phyloP scores from a whole-genome alignment of 2,113 vertebrate genomes.

The Falcunculus frontatus region DNA sequence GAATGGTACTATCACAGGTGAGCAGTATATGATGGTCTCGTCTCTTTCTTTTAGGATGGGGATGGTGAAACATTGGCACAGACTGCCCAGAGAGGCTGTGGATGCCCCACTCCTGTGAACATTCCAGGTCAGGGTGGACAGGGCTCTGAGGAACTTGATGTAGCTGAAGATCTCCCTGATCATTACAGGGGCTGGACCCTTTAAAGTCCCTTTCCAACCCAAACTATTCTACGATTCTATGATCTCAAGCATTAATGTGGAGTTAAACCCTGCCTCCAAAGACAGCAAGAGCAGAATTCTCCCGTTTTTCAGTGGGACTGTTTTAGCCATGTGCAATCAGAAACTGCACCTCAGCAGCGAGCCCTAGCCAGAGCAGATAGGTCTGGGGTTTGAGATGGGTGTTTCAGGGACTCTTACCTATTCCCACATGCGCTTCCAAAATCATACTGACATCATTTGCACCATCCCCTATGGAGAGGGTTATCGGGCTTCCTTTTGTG shows the following conservation, averaged over 20 bases:
- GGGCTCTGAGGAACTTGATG: background rate
- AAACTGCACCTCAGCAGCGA: accelerated
- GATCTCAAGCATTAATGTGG: background rate
- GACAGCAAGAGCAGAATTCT: background rate
- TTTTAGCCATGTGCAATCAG: background rate
- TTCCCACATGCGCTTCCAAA: slow-evolving; percentile 96
- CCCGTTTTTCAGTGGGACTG: background rate
- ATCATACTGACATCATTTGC: slow-evolving; percentile 99
- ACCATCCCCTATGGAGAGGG: slow-evolving; percentile 92
- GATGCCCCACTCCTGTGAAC: background rate
- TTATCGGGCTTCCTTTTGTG: slow-evolving; percentile 91
- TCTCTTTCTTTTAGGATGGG: no score
- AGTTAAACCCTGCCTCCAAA: background rate
- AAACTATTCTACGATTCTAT: no score
- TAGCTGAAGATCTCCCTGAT: background rate
- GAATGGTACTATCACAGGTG: background rate
- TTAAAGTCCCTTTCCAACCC: background rate
- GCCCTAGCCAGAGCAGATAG: background rate
- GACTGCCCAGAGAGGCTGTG: background rate
- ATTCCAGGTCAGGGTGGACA: background rate
- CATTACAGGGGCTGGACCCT: background rate
- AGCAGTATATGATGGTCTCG: background rate
- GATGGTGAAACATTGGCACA: background rate
- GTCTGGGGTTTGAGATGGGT: background rate
- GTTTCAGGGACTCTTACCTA: slow-evolving; percentile 77